phyloP scores from a whole-genome alignment of 2,113 vertebrate genomes.

The Elaphurus davidianus region DNA sequence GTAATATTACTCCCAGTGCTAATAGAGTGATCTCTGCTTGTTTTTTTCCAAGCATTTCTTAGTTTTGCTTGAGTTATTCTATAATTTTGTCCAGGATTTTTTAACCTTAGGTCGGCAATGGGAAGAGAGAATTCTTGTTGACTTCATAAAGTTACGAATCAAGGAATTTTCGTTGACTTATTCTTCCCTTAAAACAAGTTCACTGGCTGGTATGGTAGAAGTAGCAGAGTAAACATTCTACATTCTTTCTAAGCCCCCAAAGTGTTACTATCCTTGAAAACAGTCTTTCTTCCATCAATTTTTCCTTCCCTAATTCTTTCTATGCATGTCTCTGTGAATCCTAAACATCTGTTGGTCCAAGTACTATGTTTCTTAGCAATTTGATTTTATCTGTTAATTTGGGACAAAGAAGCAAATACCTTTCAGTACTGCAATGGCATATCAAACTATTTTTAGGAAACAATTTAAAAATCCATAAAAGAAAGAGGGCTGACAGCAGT shows the following conservation, averaged over 20 bases:
- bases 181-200: conserved; percentile 23
- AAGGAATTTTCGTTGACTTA: background rate
- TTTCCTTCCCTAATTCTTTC: background rate
- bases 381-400: background rate
- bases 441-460: conserved; percentile 55
- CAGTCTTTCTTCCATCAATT: background rate
- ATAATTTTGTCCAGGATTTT: background rate
- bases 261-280: background rate
- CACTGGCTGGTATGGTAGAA: background rate
- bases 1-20: background rate
- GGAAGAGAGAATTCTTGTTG: background rate
- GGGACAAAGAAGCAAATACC: background rate
- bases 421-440: conserved; percentile 41
- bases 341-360: background rate
- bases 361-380: conserved; percentile 29
- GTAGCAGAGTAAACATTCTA: background rate
- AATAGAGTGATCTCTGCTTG: background rate
- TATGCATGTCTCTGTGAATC: background rate
- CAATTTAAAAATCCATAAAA: conserved; percentile 43
- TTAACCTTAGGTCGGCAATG: background rate
- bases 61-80: conserved; percentile 32
- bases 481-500: conserved; percentile 8
- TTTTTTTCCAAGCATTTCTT: background rate
- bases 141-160: background rate
- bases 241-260: background rate